Evolutionary conservation across 2,888 invertebrate species (phyloP), one percentile per base, ranked within the genome.

Genomic region (Lasioglossum leucozonium): DNA sequence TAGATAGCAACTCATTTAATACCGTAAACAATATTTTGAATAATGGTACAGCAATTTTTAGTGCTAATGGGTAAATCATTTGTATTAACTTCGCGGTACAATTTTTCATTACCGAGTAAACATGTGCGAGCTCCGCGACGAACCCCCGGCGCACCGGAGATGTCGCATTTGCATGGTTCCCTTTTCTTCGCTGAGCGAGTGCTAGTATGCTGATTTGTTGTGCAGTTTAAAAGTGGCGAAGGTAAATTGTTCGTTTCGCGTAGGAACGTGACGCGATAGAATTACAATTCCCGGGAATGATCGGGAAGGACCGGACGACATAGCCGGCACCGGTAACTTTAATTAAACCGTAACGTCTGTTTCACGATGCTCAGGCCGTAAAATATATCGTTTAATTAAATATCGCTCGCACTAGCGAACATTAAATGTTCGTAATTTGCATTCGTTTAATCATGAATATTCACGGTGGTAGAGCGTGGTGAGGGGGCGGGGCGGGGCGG

Each of bases 371-470:
- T 30, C 10, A 37, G 44, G 37, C 18, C 18, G 74, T 10, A 30
- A 75, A 74, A 72, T 72, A 44, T 74, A 37, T 65, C 71, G 44
- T 44, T 16, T 74, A 82, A 72, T 84, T 75, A 72, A 78, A 78
- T 82, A 51, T 58, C 47, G 26, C 18, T 16, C 16, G 47, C 72
- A 47, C 74, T 77, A 74, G 37, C 55, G 58, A 79, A 62, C 69
- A 67, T 65, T 72, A 78, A 85, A 47, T 26, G 18, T 16, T 5
- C 16, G 13, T 51, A 80, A 84, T 71, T 37, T 55, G 16, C 84
- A 40, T 67, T 13, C 77, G 85, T 65, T 77, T 80, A 71, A 84
- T 84, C 73, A 73, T 77, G 69, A 76, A 84, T 78, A 81, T 81
- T 69, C 77, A 51, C 13, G 37, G 37, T 26, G 3, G 16, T 4